These are phyloP conservation scores for Caenorhabditis wallacei DNA, from an alignment of 2,888 invertebrate species.

Conservation along the genomic window DNA sequence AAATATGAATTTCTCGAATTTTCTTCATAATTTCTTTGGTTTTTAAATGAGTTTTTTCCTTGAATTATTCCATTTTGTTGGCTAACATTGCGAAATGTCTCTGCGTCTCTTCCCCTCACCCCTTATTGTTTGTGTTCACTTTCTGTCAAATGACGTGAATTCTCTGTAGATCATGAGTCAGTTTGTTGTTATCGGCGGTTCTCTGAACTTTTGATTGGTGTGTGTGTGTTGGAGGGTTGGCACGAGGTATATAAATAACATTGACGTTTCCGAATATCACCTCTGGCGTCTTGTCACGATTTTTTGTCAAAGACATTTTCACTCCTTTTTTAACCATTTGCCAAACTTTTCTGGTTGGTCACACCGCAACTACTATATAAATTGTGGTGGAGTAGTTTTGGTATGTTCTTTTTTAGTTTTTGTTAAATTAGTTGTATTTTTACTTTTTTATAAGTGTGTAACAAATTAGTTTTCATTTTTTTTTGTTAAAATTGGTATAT, in stretches of 20 bases:
- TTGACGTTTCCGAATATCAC: slow-evolving; percentile 13
- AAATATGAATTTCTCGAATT: slow-evolving; percentile 5
- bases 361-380: neutral
- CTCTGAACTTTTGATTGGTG: slow-evolving; percentile 30
- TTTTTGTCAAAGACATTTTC: slow-evolving; percentile 20
- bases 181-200: slow-evolving; percentile 30
- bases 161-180: slow-evolving; percentile 34
- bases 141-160: slow-evolving; percentile 30
- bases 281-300: slow-evolving; percentile 1
- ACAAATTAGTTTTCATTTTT: too few relatives aligned
- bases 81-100: slow-evolving; percentile 41
- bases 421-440: too few relatives aligned
- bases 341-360: neutral
- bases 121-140: slow-evolving; percentile 9
- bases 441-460: too few relatives aligned
- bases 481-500: neutral
- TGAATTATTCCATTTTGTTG: slow-evolving; percentile 17
- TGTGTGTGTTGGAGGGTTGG: neutral
- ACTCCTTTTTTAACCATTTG: neutral
- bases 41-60: slow-evolving; percentile 8
- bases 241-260: slow-evolving; percentile 27
- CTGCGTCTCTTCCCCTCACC: neutral
- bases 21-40: slow-evolving; percentile 7
- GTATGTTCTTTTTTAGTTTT: too few relatives aligned
- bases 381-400: neutral